These are phyloP conservation scores for Edolisoma coerulescens DNA, from an alignment of 2,113 vertebrate genomes.

Conservation along the genomic window DNA sequence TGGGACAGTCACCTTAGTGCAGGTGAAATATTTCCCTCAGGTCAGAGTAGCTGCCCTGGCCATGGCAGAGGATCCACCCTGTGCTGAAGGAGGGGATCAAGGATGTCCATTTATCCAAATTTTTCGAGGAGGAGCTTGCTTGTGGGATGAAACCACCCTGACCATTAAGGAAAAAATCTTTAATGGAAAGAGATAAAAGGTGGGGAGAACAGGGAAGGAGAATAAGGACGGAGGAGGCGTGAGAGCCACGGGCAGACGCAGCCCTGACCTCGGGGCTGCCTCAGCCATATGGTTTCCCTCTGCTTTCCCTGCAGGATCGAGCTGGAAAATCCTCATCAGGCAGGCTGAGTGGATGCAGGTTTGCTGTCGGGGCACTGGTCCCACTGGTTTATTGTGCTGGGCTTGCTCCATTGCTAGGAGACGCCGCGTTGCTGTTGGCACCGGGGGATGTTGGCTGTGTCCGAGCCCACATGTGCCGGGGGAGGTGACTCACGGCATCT, in stretches of 20 bases:
- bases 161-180: too few relatives aligned
- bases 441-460: not conserved
- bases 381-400: not conserved
- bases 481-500: constrained; percentile 25
- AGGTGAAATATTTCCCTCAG: not conserved
- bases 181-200: not conserved
- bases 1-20: not conserved
- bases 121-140: not conserved
- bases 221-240: not conserved
- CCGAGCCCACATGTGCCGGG: not conserved
- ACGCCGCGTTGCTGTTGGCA: constrained; percentile 6
- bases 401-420: constrained; percentile 22
- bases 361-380: not conserved
- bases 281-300: not conserved
- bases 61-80: not conserved
- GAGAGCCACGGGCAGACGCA: not conserved
- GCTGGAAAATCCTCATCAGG: not conserved
- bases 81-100: not conserved
- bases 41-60: not conserved
- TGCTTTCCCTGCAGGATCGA: not conserved
- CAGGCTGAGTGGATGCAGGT: fast-evolving
- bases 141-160: not conserved
- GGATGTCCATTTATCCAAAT: not conserved
- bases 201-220: fast-evolving
- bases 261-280: not conserved